Evolutionary conservation across 1,140 invertebrate genomes (phyloP), one percentile per base, ranked within the genome.

Genomic region (Danaus melanippus): DNA sequence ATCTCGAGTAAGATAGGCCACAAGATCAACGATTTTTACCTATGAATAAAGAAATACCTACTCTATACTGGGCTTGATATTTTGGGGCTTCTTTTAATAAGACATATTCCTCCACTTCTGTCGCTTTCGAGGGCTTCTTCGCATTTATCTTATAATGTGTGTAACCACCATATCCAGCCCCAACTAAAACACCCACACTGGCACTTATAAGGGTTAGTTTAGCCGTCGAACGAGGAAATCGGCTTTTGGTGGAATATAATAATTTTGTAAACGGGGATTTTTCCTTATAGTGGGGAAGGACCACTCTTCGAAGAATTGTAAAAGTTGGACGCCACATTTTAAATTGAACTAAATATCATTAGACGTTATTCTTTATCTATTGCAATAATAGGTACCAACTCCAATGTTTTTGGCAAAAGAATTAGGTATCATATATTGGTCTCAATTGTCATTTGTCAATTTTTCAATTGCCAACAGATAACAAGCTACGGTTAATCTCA

Each of bases 141-240:
- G 60, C 39, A 62, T 88, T 88, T 42, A 88, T 76, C 68, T 84
- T 80, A 48, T 87, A 87, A 64, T 88, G 87, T 2, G 86, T 87
- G 63, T 87, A 87, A 56, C 81, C 84, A 39, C 84, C 83, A 67
- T 87, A 88, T 10, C 84, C 84, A 0, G 78, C 79, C 2, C 87
- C 87, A 15, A 87, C 43, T 10, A 87, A 64, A 45, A 84, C 69
- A 47, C 87, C 87, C n/a, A 87, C 76, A 71, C 85, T 84, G 3
- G 85, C 85, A 61, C 85, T 84, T 1, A 87, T 67, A 15, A 87
- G 56, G 10, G 86, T 86, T 58, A 88, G 56, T 55, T 80, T 84
- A 17, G 76, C 66, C 11, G 82, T 79, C 10, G 79, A 79, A 53
- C 66, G 79, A 15, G 84, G 75, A 21, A 73, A 42, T 51, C 76